Conservation (phyloP, 2,797 vertebrate genomes). For the Phylloscopus collybita region DNA sequence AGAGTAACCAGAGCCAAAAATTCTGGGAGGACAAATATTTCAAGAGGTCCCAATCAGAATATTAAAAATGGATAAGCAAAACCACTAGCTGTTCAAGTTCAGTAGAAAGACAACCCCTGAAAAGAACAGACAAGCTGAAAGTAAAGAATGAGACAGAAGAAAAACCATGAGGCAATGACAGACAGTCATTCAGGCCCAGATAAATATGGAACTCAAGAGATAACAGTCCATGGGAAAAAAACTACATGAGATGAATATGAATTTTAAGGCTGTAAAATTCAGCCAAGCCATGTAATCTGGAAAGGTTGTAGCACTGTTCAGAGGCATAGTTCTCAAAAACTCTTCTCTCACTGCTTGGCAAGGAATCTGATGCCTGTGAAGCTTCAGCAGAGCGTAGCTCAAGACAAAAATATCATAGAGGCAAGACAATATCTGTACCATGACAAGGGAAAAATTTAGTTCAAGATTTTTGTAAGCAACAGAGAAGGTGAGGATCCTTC, state of each 20-base stretch:
- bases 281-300: neutral
- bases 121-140: neutral
- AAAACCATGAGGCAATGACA: neutral
- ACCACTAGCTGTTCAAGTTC: neutral
- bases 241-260: neutral
- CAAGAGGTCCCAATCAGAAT: neutral
- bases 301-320: neutral
- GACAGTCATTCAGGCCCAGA: neutral
- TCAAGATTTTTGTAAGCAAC: neutral
- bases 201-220: neutral
- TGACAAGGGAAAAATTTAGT: neutral
- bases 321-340: neutral
- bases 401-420: neutral
- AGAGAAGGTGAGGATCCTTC: neutral
- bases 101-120: neutral
- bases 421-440: neutral
- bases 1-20: slow-evolving; percentile 1
- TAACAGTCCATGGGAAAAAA: neutral
- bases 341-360: neutral
- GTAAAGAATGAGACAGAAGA: neutral
- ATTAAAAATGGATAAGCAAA: neutral
- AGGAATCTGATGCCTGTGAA: neutral
- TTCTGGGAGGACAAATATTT: neutral
- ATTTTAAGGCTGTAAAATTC: slow-evolving; percentile 18
- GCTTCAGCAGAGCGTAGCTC: neutral